Base-by-base conservation (phyloP, 2,888 invertebrate species). In the Trichacis sp. region DNA sequence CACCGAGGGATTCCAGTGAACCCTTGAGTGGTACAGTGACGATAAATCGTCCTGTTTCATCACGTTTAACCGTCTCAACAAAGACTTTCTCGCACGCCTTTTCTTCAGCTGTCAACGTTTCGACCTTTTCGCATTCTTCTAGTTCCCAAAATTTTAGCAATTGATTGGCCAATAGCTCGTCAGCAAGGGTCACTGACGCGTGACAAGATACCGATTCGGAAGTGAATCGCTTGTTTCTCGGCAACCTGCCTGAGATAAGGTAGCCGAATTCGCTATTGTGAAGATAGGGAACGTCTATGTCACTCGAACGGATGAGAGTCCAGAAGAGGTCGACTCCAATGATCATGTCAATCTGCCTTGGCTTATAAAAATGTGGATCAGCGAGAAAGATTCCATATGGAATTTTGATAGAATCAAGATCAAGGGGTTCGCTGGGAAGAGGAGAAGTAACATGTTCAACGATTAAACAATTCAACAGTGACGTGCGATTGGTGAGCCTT, bases 311-410 rank as follows among this genome's bases (percentile, higher is more conserved):
- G 1, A 60, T 20, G 19, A 61, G 33, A 1, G 55, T 47, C 55
- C 61, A 61, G 42, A 61, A 61, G 4, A 55, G 11, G 1, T 61
- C 55, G 1, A 53, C 53, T 6, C 59, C 59, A 2, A 59, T 47
- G 11, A 59, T 14, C 42, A 59, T 48, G 20, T 59, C 53, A 47
- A 60, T 48, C 1, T 14, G 8, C 36, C 43, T 47, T 1, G 49
- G 54, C 11, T 12, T 43, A 14, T 50, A 15, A 19, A 55, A 55
- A 19, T 49, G 14, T 5, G 48, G 48, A 30, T 48, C 48, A n/a
- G 42, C 57, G 4, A 53, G 48, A 5, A 19, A 11, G 20, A 53
- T 40, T 20, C 48, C 20, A 4, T 30, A 14, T 1, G 59, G 53
- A 12, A 59, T 42, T 1, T 50, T 5, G 12, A 61, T 29, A 9